A percentile compares a stretch with the other conserved stretches of the same genome.
Evolutionary conservation across 2,888 invertebrate genomes (phyloP).

Genomic region (Eutolmus rufibarbis): DNA sequence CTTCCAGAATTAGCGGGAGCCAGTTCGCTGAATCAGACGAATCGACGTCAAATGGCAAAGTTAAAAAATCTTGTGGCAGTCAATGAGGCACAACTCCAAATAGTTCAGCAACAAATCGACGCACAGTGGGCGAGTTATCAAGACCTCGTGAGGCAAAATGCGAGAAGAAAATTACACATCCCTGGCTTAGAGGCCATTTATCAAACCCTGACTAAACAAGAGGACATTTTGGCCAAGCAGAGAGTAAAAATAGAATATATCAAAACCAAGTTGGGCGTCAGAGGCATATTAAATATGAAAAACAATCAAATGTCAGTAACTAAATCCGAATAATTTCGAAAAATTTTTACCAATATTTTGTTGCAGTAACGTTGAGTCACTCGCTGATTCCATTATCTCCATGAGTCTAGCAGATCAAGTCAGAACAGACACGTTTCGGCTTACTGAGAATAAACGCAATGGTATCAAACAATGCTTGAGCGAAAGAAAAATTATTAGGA

Average conservation of each 20-base stretch:
- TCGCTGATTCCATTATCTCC: conserved; percentile 60
- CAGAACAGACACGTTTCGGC: conserved; percentile 53
- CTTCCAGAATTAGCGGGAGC: conserved; percentile 55
- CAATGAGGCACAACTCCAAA: conserved; percentile 76
- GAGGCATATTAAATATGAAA: conserved; percentile 50
- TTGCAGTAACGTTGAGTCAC: conserved; percentile 56
- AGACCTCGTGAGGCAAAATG: conserved; percentile 64
- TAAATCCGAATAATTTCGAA: not conserved
- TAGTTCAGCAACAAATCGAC: conserved; percentile 76
- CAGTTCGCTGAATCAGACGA: conserved; percentile 56
- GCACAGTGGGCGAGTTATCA: conserved; percentile 77
- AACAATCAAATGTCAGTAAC: conserved; percentile 6
- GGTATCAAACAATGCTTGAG: conserved; percentile 53
- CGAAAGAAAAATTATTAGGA: conserved; percentile 52
- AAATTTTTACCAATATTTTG: conserved; percentile 25
- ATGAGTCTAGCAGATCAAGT: conserved; percentile 57
- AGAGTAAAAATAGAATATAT: conserved; percentile 63
- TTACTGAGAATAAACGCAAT: conserved; percentile 55
- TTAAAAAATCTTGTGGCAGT: conserved; percentile 75
- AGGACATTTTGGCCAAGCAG: conserved; percentile 72
- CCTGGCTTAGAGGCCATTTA: conserved; percentile 81
- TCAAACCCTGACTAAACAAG: conserved; percentile 78
- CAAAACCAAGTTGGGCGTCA: conserved; percentile 57
- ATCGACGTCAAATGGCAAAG: conserved; percentile 69
- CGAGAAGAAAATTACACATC: conserved; percentile 57